These are phyloP conservation scores for Globia sparganii DNA, from an alignment of 2,888 invertebrate species.

Conservation along the genomic window DNA sequence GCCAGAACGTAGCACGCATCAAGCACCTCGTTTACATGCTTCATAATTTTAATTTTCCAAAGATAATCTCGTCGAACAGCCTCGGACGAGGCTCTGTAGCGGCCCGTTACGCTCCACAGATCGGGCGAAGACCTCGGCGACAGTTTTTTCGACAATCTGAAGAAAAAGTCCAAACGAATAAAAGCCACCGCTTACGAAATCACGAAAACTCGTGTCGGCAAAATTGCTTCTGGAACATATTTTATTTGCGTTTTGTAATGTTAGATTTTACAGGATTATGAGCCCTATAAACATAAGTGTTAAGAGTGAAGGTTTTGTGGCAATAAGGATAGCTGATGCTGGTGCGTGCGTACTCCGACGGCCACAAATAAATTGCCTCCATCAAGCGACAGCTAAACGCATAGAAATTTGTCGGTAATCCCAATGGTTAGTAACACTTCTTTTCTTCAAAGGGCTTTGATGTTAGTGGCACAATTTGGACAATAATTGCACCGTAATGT, in stretches of 20 bases:
- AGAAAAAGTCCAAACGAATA: constrained; percentile 78
- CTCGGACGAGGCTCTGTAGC: constrained; percentile 56
- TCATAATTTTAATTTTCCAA: constrained; percentile 65
- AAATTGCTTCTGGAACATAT: constrained; percentile 75
- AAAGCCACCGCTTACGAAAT: constrained; percentile 81
- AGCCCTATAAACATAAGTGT: constrained; percentile 52
- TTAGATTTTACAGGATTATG: constrained; percentile 49
- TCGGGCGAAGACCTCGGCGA: constrained; percentile 79
- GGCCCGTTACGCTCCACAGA: constrained; percentile 75
- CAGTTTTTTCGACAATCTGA: constrained; percentile 78
- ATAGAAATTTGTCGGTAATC: constrained; percentile 78
- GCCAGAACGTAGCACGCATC: constrained; percentile 43
- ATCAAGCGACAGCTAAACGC: constrained; percentile 78
- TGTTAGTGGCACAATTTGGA: constrained; percentile 73
- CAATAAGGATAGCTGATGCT: constrained; percentile 14
- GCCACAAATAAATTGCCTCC: constrained; percentile 78
- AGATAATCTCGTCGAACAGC: constrained; percentile 60
- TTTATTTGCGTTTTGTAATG: constrained; percentile 40
- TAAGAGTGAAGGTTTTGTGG: constrained; percentile 53
- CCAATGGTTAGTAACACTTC: constrained; percentile 73
- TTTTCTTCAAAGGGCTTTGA: constrained; percentile 75
- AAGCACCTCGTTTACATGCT: constrained; percentile 45
- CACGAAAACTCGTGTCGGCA: constrained; percentile 86
- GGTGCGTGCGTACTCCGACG: constrained; percentile 63
- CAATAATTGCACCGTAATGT: constrained; percentile 52